Conservation (phyloP, 92 coral and sea anemone species). For the Porites lobata region DNA sequence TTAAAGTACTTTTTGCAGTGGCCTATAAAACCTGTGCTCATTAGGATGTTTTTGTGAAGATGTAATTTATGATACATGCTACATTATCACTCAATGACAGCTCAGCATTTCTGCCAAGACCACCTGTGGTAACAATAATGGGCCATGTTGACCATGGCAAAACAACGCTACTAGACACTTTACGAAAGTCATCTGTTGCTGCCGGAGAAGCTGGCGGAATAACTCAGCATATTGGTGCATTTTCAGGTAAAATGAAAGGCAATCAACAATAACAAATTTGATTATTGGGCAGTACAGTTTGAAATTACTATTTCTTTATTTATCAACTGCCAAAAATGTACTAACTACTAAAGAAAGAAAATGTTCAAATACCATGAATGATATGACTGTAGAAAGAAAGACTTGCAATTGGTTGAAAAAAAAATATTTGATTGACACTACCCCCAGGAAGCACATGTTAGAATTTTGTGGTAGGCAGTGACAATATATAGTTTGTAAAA, state of each 20-base stretch:
- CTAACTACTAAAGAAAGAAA: too few relatives aligned
- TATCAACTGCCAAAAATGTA: neutral
- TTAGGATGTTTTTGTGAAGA: neutral
- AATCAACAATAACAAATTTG: too few relatives aligned
- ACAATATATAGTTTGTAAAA: too few relatives aligned
- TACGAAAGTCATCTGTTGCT: conserved; percentile 92
- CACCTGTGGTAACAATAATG: conserved; percentile 99
- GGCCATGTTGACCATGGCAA: conserved; percentile 99
- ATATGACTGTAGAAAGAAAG: neutral
- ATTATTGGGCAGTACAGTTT: neutral
- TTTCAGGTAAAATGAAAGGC: conserved; percentile 69
- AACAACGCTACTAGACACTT: conserved; percentile 88
- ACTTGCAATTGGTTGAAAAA: neutral
- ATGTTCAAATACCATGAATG: neutral
- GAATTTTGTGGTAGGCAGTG: too few relatives aligned
- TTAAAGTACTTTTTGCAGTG: too few relatives aligned
- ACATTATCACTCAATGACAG: neutral
- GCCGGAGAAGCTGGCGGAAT: conserved; percentile 98
- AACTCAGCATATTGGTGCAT: conserved; percentile 99
- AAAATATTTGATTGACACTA: too few relatives aligned
- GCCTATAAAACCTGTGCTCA: too few relatives aligned
- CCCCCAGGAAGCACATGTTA: too few relatives aligned
- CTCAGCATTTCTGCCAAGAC: conserved; percentile 52
- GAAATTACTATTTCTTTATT: neutral
- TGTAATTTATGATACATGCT: neutral